Evolutionary conservation across 2,888 invertebrate species (phyloP), one percentile per base, ranked within the genome.

Genomic region (Epiblema foenella): DNA sequence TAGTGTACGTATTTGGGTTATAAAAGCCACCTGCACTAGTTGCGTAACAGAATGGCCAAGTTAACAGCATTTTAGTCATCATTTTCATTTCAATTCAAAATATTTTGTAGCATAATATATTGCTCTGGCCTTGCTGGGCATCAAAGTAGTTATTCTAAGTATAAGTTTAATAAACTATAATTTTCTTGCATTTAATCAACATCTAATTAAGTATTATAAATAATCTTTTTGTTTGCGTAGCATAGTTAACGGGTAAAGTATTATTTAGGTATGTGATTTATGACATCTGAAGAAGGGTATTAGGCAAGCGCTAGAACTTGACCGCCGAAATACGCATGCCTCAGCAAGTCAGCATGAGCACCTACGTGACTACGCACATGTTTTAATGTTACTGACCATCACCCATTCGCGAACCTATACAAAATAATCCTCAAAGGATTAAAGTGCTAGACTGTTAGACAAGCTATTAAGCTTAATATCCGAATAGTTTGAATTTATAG

Each of bases 341-440:
- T n/a, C n/a, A n/a, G n/a, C n/a, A n/a, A n/a, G n/a, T 18, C 17
- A 10, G 15, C 17, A n/a, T 29, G 2, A 4, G 20, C 17, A 42
- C 39, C 58, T 67, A 67, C 67, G 67, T 67, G 58, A 59, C 68
- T 60, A n/a, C 24, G 60, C 42, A 60, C 68, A 68, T 52, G 68
- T 68, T 60, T 51, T 59, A 39, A 42, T n/a, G 42, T 46, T 46
- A 0, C 46, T 24, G 46, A 15, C 20, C 24, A 33, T 57, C 39
- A 42, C 15, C 49, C 57, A 67, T 59, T 58, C 58, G 37, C 58
- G 11, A n/a, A 46, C 11, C 39, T 2, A 52, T 60, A 60, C 39
- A 29, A 51, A 60, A 68, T 8, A 51, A 51, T 29, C 60, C 42
- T 60, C 17, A 68, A 37, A 42, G 3, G n/a, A 10, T 29, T 57